Evolutionary conservation across 2,888 invertebrate genomes (phyloP), one percentile per base, ranked within the genome.

Genomic region (Lochmaea crataegi): DNA sequence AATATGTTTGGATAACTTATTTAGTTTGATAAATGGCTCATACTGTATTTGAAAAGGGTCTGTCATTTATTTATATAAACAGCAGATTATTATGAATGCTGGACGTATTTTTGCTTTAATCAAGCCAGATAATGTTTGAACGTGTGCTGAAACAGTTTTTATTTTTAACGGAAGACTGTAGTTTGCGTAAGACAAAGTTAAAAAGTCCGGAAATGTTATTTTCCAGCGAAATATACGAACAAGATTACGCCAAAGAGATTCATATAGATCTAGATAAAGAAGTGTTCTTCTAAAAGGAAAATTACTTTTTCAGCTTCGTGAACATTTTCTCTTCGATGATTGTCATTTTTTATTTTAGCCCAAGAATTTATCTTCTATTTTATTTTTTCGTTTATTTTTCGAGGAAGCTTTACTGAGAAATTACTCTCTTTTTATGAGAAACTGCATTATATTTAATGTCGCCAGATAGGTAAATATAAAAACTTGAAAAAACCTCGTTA

Each of bases 261-360:
- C 66, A 41, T 66, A 32, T 53, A 41, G 56, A 56, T 41, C 56
- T 53, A 66, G 66, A 66, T 66, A 56, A 66, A 56, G 56, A 56
- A 66, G 11, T 56, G 66, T 48, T 53, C 66, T 56, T 56, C 66
- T 66, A 14, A 32, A 41, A 18, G 18, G 66, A 56, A 66, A 56
- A 66, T 66, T 66, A 66, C 66, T 56, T 66, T 56, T 53, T 51
- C 38, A 65, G 65, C 65, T 65, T n/a, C 65, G 65, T 53, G 65
- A 65, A 51, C 53, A 65, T 65, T 51, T 58, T 26, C 65, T 32
- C 53, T 65, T 51, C 32, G 16, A 65, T 65, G 65, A 51, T 51
- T 65, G 65, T 65, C 65, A 65, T 65, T 65, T 53, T 65, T 65
- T 51, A 65, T 65, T 51, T 32, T 11, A 48, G 32, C n/a, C 12